phyloP scores from a whole-genome alignment of 2,797 vertebrate genomes.

The Hephaestus fuliginosus region DNA sequence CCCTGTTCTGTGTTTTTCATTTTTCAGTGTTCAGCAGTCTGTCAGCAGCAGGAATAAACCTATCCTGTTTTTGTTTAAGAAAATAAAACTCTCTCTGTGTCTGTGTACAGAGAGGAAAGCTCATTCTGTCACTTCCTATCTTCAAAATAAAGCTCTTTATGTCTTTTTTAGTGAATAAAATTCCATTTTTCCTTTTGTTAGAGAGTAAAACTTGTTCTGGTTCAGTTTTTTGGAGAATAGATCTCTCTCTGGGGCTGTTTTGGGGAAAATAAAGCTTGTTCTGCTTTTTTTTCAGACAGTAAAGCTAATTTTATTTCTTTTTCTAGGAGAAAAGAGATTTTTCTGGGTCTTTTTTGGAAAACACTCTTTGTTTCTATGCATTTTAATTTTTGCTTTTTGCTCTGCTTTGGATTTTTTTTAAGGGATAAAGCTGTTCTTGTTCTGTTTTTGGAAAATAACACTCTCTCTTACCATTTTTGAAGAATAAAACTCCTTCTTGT shows the following conservation, averaged over 20 bases:
- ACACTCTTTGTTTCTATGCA: too few relatives aligned
- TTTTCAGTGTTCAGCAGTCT: not conserved
- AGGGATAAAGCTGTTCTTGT: too few relatives aligned
- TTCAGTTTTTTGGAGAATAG: not conserved
- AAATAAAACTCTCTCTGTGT: not conserved
- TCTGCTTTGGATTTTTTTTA: too few relatives aligned
- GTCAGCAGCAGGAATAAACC: slow-evolving; percentile 16
- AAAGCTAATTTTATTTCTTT: not conserved
- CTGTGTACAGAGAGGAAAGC: not conserved
- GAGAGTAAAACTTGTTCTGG: not conserved
- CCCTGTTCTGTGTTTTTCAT: not conserved
- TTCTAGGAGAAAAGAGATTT: not conserved
- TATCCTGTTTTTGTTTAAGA: not conserved
- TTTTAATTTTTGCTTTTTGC: not conserved
- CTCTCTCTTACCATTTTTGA: not conserved
- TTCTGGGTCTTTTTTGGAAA: not conserved
- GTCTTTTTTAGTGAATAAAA: not conserved
- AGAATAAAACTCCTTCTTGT: not conserved
- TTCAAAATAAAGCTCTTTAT: not conserved
- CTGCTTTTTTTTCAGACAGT: not conserved
- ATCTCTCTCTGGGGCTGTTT: not conserved
- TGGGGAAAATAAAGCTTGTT: not conserved
- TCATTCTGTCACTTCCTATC: not conserved
- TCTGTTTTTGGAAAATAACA: too few relatives aligned
- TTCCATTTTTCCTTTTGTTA: not conserved